These are phyloP conservation scores for Stictonetta naevosa DNA, from an alignment of 2,113 vertebrate genomes.

Conservation along the genomic window DNA sequence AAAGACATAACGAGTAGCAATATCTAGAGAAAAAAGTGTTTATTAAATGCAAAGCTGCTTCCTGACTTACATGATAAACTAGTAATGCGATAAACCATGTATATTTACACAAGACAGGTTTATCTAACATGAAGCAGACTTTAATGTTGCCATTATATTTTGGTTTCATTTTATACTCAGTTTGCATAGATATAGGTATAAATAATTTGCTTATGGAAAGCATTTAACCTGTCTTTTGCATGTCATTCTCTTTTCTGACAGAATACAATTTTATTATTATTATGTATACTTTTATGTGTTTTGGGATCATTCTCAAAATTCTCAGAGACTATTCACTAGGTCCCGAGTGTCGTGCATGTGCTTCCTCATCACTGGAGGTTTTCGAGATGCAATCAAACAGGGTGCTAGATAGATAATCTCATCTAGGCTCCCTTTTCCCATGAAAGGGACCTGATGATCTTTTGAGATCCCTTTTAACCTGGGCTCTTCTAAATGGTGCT, in stretches of 20 bases:
- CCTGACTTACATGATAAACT: background rate
- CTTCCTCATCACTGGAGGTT: background rate
- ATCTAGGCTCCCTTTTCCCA: background rate
- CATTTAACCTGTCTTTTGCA: background rate
- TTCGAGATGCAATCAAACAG: background rate
- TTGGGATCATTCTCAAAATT: background rate
- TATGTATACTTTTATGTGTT: background rate
- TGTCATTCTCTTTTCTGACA: background rate
- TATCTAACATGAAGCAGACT: background rate
- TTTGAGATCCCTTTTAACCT: background rate
- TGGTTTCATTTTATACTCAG: background rate
- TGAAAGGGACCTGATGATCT: background rate
- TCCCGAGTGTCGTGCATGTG: background rate
- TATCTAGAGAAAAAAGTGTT: background rate
- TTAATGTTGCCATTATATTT: background rate
- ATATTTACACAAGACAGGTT: background rate
- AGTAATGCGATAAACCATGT: background rate
- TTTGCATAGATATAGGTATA: background rate
- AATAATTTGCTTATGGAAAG: background rate
- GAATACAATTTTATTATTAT: background rate
- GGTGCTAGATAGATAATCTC: background rate
- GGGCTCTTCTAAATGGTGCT: too few species aligned
- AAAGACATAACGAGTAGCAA: background rate
- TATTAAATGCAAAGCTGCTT: background rate
- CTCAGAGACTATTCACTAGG: background rate